phyloP scores from a whole-genome alignment of 2,888 invertebrate genomes.

The Xiphydria camelus region DNA sequence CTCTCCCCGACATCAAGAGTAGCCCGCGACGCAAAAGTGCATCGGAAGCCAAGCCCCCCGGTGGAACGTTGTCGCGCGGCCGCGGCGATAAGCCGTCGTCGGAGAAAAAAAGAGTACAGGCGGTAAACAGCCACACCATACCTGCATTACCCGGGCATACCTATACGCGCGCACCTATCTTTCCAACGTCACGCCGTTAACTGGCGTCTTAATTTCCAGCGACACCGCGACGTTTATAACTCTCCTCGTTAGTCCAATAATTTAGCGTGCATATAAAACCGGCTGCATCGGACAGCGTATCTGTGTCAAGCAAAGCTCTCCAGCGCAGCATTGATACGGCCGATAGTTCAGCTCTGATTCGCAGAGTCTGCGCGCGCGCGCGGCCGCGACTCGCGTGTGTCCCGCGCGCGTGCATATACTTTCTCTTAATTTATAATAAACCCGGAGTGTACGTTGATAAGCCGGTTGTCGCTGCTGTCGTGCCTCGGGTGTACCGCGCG shows the following conservation, averaged over 20 bases:
- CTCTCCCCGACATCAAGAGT: too few relatives aligned
- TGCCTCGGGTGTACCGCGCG: too few relatives aligned
- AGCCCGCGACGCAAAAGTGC: too few relatives aligned
- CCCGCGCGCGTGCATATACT: constrained; percentile 37
- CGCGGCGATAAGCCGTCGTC: too few relatives aligned
- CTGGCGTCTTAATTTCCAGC: constrained; percentile 19
- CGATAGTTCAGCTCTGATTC: constrained; percentile 53
- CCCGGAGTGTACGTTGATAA: constrained; percentile 24
- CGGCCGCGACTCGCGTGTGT: background rate
- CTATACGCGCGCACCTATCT: too few relatives aligned
- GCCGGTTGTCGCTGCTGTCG: constrained; percentile 2
- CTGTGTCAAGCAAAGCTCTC: constrained; percentile 37
- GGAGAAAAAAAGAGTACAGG: too few relatives aligned
- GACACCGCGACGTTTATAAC: constrained; percentile 16
- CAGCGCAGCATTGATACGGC: constrained; percentile 41
- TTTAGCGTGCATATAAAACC: background rate
- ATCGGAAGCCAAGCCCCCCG: too few relatives aligned
- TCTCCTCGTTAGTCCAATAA: constrained; percentile 17
- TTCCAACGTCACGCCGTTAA: background rate
- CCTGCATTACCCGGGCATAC: too few relatives aligned
- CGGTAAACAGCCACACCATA: too few relatives aligned
- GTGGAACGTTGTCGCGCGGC: too few relatives aligned
- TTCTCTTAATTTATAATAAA: constrained; percentile 44
- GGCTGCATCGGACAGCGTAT: constrained; percentile 16
- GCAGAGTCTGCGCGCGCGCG: constrained; percentile 21